A percentile compares a stretch with the other conserved stretches of the same genome.
These are phyloP conservation scores for Crotophaga sulcirostris DNA, from an alignment of 2,113 vertebrate genomes.

Conservation along the genomic window DNA sequence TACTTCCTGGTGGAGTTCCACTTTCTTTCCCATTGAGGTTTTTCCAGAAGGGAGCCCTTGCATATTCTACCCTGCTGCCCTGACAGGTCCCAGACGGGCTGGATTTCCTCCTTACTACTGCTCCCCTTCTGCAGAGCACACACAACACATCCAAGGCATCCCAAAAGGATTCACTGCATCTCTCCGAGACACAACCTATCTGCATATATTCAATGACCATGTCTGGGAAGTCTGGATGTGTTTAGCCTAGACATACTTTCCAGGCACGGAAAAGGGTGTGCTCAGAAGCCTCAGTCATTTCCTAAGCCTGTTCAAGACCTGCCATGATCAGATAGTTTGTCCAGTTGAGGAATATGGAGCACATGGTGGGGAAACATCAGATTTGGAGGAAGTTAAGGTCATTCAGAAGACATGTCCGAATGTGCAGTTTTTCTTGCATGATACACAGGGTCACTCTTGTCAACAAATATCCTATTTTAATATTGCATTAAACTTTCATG, in stretches of 20 bases:
- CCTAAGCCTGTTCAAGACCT: not conserved
- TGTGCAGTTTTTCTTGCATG: slow-evolving; percentile 25
- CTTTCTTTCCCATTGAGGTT: not conserved
- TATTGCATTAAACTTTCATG: slow-evolving; percentile 67
- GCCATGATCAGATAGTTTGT: not conserved
- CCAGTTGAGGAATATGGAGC: slow-evolving; percentile 10
- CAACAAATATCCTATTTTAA: slow-evolving; percentile 57
- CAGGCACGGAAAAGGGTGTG: not conserved
- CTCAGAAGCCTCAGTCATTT: not conserved
- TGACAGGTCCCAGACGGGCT: fast-evolving
- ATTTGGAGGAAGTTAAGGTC: not conserved
- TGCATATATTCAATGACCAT: not conserved
- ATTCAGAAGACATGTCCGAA: not conserved
- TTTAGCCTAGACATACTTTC: not conserved
- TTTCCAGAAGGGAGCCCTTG: not conserved
- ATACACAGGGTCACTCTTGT: slow-evolving; percentile 60
- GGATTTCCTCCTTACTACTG: not conserved
- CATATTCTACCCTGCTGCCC: not conserved
- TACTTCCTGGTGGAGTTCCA: not conserved
- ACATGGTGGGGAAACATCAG: not conserved
- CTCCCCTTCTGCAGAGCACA: not conserved
- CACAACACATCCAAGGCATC: not conserved
- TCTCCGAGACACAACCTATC: not conserved
- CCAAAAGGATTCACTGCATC: not conserved
- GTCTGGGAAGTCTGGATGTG: not conserved